Evolutionary conservation across 1,140 invertebrate species (phyloP).

Genomic region (Drosophila ironensis): DNA sequence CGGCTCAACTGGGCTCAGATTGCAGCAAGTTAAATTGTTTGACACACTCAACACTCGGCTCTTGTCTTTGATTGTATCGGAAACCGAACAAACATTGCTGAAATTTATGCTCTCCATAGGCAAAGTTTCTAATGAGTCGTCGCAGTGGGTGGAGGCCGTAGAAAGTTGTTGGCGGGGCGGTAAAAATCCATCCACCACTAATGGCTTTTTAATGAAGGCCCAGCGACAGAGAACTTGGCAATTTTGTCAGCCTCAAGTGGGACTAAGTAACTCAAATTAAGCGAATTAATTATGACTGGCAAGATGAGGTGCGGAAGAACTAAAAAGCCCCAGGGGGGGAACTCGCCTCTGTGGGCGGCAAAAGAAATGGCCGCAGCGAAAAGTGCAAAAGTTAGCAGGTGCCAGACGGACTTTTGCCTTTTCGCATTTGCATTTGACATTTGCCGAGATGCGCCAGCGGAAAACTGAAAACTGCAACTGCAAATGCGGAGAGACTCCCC

Average conservation of each 20-base stretch:
- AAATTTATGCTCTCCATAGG: constrained; percentile 41
- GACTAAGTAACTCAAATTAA: constrained; percentile 71
- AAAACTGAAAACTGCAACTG: constrained; percentile 14
- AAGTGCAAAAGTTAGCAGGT: constrained; percentile 63
- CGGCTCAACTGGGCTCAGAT: background rate
- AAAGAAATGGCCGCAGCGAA: constrained; percentile 25
- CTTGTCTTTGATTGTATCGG: constrained; percentile 38
- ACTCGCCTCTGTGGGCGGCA: background rate
- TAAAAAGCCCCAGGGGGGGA: background rate
- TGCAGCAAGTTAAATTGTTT: constrained; percentile 34
- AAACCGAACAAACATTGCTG: constrained; percentile 27
- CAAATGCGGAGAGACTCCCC: background rate
- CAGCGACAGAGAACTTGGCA: constrained; percentile 14
- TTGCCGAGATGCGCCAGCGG: constrained; percentile 63
- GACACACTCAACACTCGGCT: constrained; percentile 36
- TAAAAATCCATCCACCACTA: constrained; percentile 45
- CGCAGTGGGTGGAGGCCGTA: background rate
- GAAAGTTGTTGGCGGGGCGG: constrained; percentile 1
- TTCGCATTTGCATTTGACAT: constrained; percentile 77
- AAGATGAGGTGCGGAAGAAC: constrained; percentile 5
- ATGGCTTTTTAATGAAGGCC: constrained; percentile 73
- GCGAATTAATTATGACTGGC: constrained; percentile 75
- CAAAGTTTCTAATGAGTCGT: constrained; percentile 41
- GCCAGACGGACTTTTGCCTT: constrained; percentile 48
- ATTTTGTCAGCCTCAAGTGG: constrained; percentile 60